Conservation (phyloP, 2,797 vertebrate genomes). For the Mormyrops attenuatus region DNA sequence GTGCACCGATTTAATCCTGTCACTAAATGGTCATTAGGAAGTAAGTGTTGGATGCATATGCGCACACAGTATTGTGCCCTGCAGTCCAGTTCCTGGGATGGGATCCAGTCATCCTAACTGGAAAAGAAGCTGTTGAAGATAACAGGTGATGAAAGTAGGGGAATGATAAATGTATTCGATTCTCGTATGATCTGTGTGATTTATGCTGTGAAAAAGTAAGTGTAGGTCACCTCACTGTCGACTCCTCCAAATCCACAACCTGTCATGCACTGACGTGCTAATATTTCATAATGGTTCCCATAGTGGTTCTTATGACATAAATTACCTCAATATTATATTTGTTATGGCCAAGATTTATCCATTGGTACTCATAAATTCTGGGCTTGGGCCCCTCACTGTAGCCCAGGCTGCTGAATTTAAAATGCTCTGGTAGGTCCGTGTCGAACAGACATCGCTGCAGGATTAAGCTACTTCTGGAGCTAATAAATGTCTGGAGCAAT, state of each 20-base stretch:
- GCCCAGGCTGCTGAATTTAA: not conserved
- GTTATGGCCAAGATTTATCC: not conserved
- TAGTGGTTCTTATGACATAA: conserved; percentile 12
- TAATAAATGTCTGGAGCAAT: conserved; percentile 1
- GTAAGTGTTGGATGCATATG: not conserved
- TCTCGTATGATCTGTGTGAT: not conserved
- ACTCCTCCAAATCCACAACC: not conserved
- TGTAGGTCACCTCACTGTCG: not conserved
- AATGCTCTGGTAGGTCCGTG: not conserved
- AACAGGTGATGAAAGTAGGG: not conserved
- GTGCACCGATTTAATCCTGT: not conserved
- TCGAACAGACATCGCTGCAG: not conserved
- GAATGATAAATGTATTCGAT: not conserved
- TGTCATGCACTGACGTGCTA: not conserved
- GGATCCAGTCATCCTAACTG: not conserved
- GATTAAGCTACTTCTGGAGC: not conserved
- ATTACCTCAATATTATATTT: conserved; percentile 5
- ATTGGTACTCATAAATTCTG: not conserved
- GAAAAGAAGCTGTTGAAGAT: not conserved
- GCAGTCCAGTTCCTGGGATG: not conserved
- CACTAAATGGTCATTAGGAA: not conserved
- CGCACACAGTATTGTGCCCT: not conserved
- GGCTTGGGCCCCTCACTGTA: not conserved
- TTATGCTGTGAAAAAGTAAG: not conserved
- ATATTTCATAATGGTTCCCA: not conserved